A percentile compares a stretch with the other conserved stretches of the same genome.
Conservation (phyloP, 2,113 vertebrate species). For the Emydocephalus ijimae region DNA sequence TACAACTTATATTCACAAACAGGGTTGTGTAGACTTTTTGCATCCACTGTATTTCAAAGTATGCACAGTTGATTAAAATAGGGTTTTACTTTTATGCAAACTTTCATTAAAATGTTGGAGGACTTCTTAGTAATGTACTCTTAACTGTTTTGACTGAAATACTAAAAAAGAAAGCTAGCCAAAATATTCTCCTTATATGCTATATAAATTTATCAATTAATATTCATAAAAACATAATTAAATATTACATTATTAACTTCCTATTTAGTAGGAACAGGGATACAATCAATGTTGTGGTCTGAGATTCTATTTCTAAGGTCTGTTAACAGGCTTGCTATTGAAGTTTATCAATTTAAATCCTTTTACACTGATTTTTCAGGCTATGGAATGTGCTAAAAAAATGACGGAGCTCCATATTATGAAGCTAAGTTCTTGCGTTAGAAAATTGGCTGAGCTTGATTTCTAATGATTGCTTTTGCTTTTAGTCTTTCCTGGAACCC, state of each 20-base stretch:
- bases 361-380: not conserved
- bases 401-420: not conserved
- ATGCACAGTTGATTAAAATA: not conserved
- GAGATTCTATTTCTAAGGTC: not conserved
- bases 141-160: not conserved
- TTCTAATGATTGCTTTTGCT: not conserved
- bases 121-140: not conserved
- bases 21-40: not conserved
- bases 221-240: not conserved
- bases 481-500: not conserved
- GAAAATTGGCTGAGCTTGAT: not conserved
- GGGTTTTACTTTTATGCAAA: not conserved
- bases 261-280: not conserved
- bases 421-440: not conserved
- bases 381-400: not conserved
- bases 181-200: not conserved
- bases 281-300: not conserved
- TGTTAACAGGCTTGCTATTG: conserved; percentile 25
- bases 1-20: not conserved
- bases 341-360: conserved; percentile 43
- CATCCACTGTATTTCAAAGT: not conserved
- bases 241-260: conserved; percentile 9
- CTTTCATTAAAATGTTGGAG: not conserved
- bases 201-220: not conserved
- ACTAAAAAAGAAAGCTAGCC: not conserved